Conservation (phyloP, 2,888 invertebrate species). For the Drosophila flavopinicola region DNA sequence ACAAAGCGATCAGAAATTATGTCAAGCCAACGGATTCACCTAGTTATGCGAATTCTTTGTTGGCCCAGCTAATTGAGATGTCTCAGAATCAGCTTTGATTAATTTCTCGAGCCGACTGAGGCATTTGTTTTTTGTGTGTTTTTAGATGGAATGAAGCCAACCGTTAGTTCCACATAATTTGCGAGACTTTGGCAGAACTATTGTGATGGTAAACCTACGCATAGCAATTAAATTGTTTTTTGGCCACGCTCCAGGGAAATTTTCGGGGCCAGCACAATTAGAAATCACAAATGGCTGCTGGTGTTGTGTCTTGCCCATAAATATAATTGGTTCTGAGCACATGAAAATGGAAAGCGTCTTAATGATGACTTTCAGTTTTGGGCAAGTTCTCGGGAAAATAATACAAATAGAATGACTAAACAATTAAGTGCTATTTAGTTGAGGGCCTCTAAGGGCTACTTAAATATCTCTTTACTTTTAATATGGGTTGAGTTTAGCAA, state of each 20-base stretch:
- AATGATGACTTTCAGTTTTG: constrained; percentile 56
- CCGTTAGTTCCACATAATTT: constrained; percentile 61
- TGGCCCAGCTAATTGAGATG: constrained; percentile 47
- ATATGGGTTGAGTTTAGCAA: neutral
- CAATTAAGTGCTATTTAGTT: constrained; percentile 10
- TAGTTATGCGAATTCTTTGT: constrained; percentile 50
- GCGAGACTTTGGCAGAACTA: constrained; percentile 21
- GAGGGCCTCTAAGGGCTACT: constrained; percentile 2
- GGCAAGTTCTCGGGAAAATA: neutral
- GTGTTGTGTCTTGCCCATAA: constrained; percentile 6
- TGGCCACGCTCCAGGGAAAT: constrained; percentile 44
- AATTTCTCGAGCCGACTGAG: too few species aligned
- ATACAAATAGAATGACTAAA: constrained; percentile 1
- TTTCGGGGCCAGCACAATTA: constrained; percentile 42
- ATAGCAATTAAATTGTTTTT: constrained; percentile 17
- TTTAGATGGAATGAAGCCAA: constrained; percentile 52
- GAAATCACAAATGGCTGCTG: constrained; percentile 37
- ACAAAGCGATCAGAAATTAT: constrained; percentile 47
- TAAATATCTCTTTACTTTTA: constrained; percentile 1
- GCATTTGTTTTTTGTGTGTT: too few species aligned
- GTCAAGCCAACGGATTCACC: constrained; percentile 38
- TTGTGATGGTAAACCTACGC: constrained; percentile 18
- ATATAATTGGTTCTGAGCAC: constrained; percentile 28
- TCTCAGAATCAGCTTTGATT: constrained; percentile 40
- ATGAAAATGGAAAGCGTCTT: constrained; percentile 55